These are phyloP conservation scores for Abrostola tripartita DNA, from an alignment of 2,888 invertebrate species.

Conservation along the genomic window DNA sequence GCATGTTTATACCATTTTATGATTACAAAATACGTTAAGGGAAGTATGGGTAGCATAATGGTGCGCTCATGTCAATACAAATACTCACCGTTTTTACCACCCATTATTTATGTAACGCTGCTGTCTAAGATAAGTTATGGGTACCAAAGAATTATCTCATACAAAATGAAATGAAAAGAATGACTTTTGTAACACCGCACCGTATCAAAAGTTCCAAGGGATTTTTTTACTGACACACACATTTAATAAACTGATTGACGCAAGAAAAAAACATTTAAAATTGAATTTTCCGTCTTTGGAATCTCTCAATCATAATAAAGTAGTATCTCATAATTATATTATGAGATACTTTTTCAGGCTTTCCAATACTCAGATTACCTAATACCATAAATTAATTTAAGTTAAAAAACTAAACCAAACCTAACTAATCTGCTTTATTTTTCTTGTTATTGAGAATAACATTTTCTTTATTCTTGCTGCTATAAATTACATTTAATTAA, in stretches of 20 bases:
- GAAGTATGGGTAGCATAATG: conserved; percentile 55
- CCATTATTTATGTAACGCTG: conserved; percentile 37
- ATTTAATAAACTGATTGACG: background rate
- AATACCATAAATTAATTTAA: too few species aligned
- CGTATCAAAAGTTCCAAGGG: conserved; percentile 22
- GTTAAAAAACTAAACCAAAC: too few species aligned
- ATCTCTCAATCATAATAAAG: too few species aligned
- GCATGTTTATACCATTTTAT: conserved; percentile 63
- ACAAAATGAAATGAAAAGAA: conserved; percentile 32
- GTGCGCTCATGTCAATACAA: conserved; percentile 49
- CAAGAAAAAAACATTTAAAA: too few species aligned
- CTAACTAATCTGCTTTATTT: too few species aligned
- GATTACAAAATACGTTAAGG: conserved; percentile 55
- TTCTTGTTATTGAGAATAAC: background rate
- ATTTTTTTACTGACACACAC: conserved; percentile 3
- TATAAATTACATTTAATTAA: conserved; percentile 38
- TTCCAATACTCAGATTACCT: too few species aligned
- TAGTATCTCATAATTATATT: too few species aligned
- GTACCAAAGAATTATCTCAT: conserved; percentile 18
- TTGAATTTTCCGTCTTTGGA: too few species aligned
- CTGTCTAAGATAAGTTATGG: conserved; percentile 45
- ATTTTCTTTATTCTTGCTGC: conserved; percentile 16
- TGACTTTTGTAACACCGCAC: conserved; percentile 24
- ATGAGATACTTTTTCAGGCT: too few species aligned
- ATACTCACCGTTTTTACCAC: conserved; percentile 46